Conservation (phyloP, 2,888 invertebrate species). For the Cheilosia variabilis region DNA sequence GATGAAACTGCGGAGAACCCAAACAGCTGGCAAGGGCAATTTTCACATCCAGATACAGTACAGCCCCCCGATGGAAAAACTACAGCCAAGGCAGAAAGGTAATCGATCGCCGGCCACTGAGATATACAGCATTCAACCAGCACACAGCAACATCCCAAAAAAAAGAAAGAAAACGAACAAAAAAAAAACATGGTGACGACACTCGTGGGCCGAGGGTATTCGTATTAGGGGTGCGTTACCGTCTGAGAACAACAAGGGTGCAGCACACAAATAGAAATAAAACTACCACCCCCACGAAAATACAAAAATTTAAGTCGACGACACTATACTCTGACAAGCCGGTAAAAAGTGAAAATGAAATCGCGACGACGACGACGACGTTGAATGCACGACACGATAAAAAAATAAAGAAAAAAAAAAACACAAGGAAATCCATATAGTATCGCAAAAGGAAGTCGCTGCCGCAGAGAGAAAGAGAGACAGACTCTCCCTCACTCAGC, state of each 20-base stretch:
- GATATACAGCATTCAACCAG: slow-evolving; percentile 28
- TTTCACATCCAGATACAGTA: not conserved
- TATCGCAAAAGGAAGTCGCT: slow-evolving; percentile 44
- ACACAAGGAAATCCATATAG: slow-evolving; percentile 59
- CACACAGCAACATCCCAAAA: slow-evolving; percentile 31
- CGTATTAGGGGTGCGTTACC: slow-evolving; percentile 60
- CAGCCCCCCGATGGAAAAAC: not conserved
- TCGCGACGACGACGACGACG: slow-evolving; percentile 55
- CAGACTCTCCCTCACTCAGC: slow-evolving; percentile 45
- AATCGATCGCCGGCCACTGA: slow-evolving; percentile 53
- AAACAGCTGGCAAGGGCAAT: slow-evolving; percentile 24
- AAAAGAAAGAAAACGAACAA: too few species aligned
- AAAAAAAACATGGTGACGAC: slow-evolving; percentile 46
- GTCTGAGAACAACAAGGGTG: slow-evolving; percentile 56
- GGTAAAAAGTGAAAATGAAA: slow-evolving; percentile 74
- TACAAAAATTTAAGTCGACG: not conserved
- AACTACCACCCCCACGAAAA: slow-evolving; percentile 47
- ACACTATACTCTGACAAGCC: slow-evolving; percentile 62
- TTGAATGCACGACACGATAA: slow-evolving; percentile 18
- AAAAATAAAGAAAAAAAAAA: not conserved
- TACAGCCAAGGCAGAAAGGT: slow-evolving; percentile 12
- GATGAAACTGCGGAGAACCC: not conserved
- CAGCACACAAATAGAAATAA: slow-evolving; percentile 49
- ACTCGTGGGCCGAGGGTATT: slow-evolving; percentile 28
- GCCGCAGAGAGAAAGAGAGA: slow-evolving; percentile 42